Conservation (phyloP, 2,113 vertebrate genomes). For the Pantherophis guttatus region DNA sequence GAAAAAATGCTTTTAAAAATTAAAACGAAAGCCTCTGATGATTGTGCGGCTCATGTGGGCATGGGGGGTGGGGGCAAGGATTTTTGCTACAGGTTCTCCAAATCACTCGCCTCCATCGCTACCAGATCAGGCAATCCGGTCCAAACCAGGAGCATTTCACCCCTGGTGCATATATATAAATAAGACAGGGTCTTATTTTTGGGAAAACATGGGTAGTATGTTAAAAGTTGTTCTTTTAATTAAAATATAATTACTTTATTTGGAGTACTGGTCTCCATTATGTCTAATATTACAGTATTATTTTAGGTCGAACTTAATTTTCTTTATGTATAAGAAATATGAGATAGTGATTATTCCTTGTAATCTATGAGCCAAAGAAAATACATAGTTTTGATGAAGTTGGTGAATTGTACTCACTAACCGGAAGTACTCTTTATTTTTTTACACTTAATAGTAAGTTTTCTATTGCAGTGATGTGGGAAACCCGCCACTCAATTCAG, state of each 20-base stretch:
- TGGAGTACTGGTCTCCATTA: background rate
- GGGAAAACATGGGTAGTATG: background rate
- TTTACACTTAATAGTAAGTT: background rate
- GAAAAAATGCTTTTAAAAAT: too few relatives aligned
- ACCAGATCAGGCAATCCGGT: too few relatives aligned
- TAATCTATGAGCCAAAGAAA: background rate
- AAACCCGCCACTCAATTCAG: too few relatives aligned
- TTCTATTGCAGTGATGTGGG: background rate
- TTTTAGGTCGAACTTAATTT: background rate
- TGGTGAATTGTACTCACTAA: background rate
- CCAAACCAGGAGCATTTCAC: too few relatives aligned
- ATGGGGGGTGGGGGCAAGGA: too few relatives aligned
- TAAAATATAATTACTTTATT: background rate
- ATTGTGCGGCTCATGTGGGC: too few relatives aligned
- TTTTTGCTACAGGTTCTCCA: too few relatives aligned
- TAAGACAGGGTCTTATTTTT: too few relatives aligned
- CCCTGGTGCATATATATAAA: too few relatives aligned
- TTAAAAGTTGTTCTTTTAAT: background rate
- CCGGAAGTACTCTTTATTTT: background rate
- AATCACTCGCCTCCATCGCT: too few relatives aligned
- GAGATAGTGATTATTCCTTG: background rate
- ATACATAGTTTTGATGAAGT: background rate
- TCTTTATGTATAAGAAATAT: background rate
- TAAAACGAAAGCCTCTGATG: too few relatives aligned
- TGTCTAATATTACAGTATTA: background rate